Base-by-base conservation (phyloP, 2,888 invertebrate genomes). In the Brachynemurus nebulosus region DNA sequence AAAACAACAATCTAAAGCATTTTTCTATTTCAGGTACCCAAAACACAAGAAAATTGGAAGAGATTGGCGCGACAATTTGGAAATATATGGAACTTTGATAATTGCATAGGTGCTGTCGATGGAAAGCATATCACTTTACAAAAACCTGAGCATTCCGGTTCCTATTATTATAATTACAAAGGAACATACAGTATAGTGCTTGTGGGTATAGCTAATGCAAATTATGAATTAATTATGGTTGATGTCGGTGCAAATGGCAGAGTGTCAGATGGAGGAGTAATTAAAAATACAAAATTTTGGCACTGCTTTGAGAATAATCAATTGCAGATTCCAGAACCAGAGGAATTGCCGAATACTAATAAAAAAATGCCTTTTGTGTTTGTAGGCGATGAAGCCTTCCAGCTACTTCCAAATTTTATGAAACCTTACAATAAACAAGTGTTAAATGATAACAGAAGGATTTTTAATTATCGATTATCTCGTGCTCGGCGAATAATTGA, bases 311-410 rank as follows among this genome's bases (percentile, higher is more conserved):
- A 33, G 4, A 44, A 50, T 33, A 52, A 51, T 40, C 40, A 25
- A 42, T 41, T 52, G 46, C 45, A 53, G 47, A 48, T 56, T 45
- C 53, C 53, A n/a, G 11, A 34, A 33, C 51, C 49, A 49, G 50
- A 46, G 45, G 36, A 46, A 25, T 49, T 56, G 45, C 47, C 51
- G 48, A 55, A 45, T 45, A 55, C 42, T 42, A 47, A 25, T 52
- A 52, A 49, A 45, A 47, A 7, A 25, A 7, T 36, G 42, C 55
- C 56, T 45, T 49, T 50, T 47, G 52, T 40, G 49, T 44, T 56
- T 41, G 54, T 56, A 35, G 55, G 49, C 18, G 57, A 58, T 50
- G 56, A 58, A 48, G 57, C 55, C 20, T 57, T 56, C 51, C 54
- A 53, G 41, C 52, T 54, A 48, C 44, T 44, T 41, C 51, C 50